Conservation (phyloP, 2,888 invertebrate species). For the Amblyjoppa proteus region DNA sequence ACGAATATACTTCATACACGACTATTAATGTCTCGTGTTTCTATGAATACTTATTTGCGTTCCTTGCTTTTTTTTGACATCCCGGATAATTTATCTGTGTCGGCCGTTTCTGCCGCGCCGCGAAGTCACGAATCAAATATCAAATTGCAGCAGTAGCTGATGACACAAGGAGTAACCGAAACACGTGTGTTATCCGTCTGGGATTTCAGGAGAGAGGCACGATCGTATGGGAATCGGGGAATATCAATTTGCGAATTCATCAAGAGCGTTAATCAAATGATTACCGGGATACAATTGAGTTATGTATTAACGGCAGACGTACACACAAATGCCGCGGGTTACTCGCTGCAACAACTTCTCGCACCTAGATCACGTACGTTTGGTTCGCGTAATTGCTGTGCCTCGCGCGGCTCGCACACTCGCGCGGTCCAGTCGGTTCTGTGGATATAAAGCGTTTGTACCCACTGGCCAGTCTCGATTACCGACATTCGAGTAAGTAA, state of each 20-base stretch:
- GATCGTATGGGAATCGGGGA: constrained; percentile 18
- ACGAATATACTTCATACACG: neutral
- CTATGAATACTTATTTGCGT: neutral
- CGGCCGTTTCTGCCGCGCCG: neutral
- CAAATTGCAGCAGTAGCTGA: constrained; percentile 37
- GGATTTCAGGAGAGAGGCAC: constrained; percentile 14
- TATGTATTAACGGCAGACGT: constrained; percentile 20
- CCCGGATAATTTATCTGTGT: neutral
- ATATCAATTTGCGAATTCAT: constrained; percentile 60
- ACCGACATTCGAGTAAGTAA: constrained; percentile 46
- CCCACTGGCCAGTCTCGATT: constrained; percentile 44
- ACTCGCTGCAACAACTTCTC: constrained; percentile 2
- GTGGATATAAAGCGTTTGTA: constrained; percentile 6
- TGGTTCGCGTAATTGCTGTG: constrained; percentile 50
- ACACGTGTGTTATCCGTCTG: neutral
- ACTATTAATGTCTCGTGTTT: neutral
- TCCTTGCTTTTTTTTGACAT: neutral
- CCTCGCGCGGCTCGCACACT: constrained; percentile 35
- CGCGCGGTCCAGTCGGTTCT: constrained; percentile 23
- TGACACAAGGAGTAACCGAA: neutral
- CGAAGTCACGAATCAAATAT: constrained; percentile 46
- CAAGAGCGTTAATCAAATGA: constrained; percentile 61
- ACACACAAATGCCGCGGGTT: constrained; percentile 11
- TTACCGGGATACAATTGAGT: constrained; percentile 37
- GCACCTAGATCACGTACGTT: constrained; percentile 62